A percentile compares a stretch with the other conserved stretches of the same genome.
Evolutionary conservation across 2,113 vertebrate species (phyloP).

Genomic region (Piaya cayana): DNA sequence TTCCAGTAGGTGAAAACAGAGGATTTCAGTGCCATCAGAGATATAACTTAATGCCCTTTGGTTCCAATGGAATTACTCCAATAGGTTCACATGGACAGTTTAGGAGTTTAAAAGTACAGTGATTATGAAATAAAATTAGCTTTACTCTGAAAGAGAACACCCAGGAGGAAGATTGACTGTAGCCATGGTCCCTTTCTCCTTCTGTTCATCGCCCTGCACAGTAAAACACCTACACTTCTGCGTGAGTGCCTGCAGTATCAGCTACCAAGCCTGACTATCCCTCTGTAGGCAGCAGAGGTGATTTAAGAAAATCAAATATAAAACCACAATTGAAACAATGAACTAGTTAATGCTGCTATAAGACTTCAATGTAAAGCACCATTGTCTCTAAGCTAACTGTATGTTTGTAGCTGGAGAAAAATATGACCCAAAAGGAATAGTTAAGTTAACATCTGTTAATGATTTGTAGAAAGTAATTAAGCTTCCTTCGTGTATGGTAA

Average conservation of each 20-base stretch:
- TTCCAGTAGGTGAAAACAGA: background rate
- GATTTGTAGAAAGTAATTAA: too few relatives aligned
- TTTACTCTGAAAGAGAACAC: background rate
- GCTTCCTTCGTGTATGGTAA: too few relatives aligned
- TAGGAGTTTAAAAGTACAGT: background rate
- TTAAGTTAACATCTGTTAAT: too few relatives aligned
- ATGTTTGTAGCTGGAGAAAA: too few relatives aligned
- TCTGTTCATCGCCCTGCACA: background rate
- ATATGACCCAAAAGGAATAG: too few relatives aligned
- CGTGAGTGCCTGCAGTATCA: background rate
- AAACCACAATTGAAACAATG: too few relatives aligned
- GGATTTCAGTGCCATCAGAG: background rate
- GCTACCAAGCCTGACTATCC: background rate
- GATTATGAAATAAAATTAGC: background rate
- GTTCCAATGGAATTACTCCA: background rate
- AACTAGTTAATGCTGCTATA: too few relatives aligned
- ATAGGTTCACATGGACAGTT: background rate
- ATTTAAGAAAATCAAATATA: too few relatives aligned
- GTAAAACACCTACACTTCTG: rapidly evolving
- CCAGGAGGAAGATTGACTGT: background rate
- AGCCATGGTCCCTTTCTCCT: background rate
- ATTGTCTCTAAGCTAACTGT: too few relatives aligned
- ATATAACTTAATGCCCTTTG: background rate
- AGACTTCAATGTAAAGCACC: too few relatives aligned
- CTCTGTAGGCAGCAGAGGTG: background rate